Percentiles rank a stretch among this genome's conserved stretches.
phyloP scores from a whole-genome alignment of 2,797 vertebrate species.

The Pseudomugil gertrudae region DNA sequence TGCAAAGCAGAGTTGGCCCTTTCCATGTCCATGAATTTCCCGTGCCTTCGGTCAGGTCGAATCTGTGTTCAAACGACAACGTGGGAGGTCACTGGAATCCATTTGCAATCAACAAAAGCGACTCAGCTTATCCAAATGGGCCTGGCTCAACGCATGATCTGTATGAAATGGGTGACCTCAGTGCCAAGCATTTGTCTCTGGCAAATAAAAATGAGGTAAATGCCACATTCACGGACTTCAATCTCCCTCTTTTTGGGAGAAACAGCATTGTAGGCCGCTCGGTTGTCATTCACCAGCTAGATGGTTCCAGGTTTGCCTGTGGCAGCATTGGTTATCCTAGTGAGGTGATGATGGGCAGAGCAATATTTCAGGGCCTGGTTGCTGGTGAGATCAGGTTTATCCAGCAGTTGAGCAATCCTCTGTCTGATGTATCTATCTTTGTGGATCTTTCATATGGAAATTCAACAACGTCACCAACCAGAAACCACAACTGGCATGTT shows the following conservation, averaged over 20 bases:
- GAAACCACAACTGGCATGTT: slow-evolving; percentile 84
- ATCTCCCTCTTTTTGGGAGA: slow-evolving; percentile 83
- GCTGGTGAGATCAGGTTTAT: slow-evolving; percentile 81
- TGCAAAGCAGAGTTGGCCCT: slow-evolving; percentile 56
- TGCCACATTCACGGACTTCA: slow-evolving; percentile 74
- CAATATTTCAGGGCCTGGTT: slow-evolving; percentile 74
- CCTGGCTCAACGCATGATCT: slow-evolving; percentile 78
- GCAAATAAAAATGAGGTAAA: slow-evolving; percentile 11
- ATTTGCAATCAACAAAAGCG: slow-evolving; percentile 57
- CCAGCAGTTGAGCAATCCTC: slow-evolving; percentile 74
- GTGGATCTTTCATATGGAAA: slow-evolving; percentile 76
- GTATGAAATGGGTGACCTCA: slow-evolving; percentile 84
- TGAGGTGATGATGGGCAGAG: slow-evolving; percentile 71
- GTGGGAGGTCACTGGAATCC: slow-evolving; percentile 85
- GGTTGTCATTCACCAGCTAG: slow-evolving; percentile 75
- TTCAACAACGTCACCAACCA: slow-evolving; percentile 52
- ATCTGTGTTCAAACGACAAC: slow-evolving; percentile 77
- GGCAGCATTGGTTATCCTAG: slow-evolving; percentile 78
- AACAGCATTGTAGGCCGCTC: slow-evolving; percentile 87
- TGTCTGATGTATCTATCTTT: slow-evolving; percentile 84
- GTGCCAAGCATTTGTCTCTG: slow-evolving; percentile 78
- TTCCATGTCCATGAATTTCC: slow-evolving; percentile 85
- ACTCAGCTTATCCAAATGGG: slow-evolving; percentile 64
- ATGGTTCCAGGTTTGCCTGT: slow-evolving; percentile 72
- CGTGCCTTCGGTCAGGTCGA: slow-evolving; percentile 64